These are phyloP conservation scores for Euproctis similis DNA, from an alignment of 2,888 invertebrate genomes.

Conservation along the genomic window DNA sequence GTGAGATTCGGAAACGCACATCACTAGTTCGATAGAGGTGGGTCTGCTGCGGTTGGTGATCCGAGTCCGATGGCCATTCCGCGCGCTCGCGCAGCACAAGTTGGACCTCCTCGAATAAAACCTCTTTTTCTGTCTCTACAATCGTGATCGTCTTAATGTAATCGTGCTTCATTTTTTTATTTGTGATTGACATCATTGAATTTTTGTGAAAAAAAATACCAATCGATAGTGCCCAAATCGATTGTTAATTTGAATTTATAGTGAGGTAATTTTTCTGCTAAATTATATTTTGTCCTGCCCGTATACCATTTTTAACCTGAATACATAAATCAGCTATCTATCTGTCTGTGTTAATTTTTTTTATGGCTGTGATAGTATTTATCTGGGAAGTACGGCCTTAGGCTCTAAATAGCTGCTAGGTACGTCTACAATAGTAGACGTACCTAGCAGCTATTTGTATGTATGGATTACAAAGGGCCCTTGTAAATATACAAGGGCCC, in stretches of 20 bases:
- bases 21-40: constrained; percentile 34
- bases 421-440: no score
- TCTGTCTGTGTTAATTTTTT: no score
- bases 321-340: no score
- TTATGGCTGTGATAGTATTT: no score
- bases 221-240: constrained; percentile 30
- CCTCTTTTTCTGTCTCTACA: constrained; percentile 9
- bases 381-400: no score
- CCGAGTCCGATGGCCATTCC: constrained; percentile 44
- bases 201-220: constrained; percentile 32
- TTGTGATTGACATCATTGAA: constrained; percentile 31
- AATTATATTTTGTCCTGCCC: no score
- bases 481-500: no score
- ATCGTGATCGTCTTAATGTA: constrained; percentile 23
- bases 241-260: constrained; percentile 2
- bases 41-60: constrained; percentile 45
- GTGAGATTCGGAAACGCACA: constrained; percentile 43
- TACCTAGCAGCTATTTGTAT: no score
- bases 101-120: constrained; percentile 24
- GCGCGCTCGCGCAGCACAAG: constrained; percentile 33
- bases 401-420: no score
- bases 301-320: no score
- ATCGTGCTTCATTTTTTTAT: constrained; percentile 22
- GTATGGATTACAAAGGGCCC: no score
- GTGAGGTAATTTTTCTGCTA: constrained; percentile 11